Conservation (phyloP, 1,140 invertebrate species). For the Metopolophium dirhodum region DNA sequence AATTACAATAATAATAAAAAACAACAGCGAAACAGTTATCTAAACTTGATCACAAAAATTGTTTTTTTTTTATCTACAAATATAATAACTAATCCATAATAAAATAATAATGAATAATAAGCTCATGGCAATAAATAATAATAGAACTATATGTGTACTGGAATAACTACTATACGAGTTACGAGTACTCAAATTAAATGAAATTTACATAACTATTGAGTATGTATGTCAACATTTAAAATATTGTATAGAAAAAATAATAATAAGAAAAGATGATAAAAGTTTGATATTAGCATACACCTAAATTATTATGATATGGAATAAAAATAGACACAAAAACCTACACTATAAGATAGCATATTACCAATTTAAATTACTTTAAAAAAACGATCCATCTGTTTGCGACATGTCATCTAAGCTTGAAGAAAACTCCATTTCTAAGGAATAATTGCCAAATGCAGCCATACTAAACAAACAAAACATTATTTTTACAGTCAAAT, state of each 20-base stretch:
- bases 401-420: neutral
- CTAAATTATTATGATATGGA: neutral
- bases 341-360: neutral
- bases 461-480: neutral
- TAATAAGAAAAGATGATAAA: neutral
- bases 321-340: neutral
- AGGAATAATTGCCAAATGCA: neutral
- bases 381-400: neutral
- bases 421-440: neutral
- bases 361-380: neutral
- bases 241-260: neutral
- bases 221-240: constrained; percentile 6
- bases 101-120: constrained; percentile 10
- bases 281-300: neutral
- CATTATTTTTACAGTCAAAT: neutral
- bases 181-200: neutral
- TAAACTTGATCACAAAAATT: neutral
- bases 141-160: neutral
- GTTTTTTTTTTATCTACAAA: neutral
- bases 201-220: neutral
- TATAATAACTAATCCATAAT: neutral
- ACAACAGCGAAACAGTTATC: neutral
- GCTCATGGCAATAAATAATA: neutral
- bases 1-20: neutral
- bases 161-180: neutral